These are phyloP conservation scores for Oncorhynchus mykiss DNA, from an alignment of 2,113 vertebrate genomes.

Conservation along the genomic window DNA sequence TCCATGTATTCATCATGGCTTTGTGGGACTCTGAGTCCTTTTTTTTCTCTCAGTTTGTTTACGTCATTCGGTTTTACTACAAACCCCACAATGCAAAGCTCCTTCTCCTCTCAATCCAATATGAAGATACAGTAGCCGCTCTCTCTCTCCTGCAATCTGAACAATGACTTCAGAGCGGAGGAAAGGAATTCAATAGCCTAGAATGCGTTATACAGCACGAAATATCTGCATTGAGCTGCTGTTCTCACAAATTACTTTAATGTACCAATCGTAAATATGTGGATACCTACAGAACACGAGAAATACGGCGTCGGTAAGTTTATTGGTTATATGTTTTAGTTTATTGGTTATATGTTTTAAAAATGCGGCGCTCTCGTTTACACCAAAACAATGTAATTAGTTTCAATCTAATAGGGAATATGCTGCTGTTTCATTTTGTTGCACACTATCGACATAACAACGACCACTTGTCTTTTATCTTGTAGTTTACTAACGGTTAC, in stretches of 20 bases:
- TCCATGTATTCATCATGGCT: background rate
- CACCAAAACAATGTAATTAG: background rate
- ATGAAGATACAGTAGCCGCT: slow-evolving; percentile 45
- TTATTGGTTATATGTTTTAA: slow-evolving; percentile 33
- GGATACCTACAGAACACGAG: slow-evolving; percentile 95
- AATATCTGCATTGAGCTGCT: slow-evolving; percentile 47
- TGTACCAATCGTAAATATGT: slow-evolving; percentile 78
- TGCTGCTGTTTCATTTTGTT: background rate
- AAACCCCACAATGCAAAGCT: slow-evolving; percentile 64
- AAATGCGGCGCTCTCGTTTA: slow-evolving; percentile 32
- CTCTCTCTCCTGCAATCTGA: slow-evolving; percentile 67
- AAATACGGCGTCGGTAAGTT: slow-evolving; percentile 97
- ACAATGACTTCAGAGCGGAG: slow-evolving; percentile 76
- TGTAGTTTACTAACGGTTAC: background rate
- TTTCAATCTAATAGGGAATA: background rate
- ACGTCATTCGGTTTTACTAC: slow-evolving; percentile 54
- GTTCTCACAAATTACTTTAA: slow-evolving; percentile 49
- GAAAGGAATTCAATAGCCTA: slow-evolving; percentile 55
- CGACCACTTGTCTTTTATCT: background rate
- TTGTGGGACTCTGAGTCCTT: slow-evolving; percentile 20
- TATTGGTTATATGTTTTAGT: slow-evolving; percentile 62
- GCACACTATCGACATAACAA: background rate
- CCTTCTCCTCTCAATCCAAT: slow-evolving; percentile 40
- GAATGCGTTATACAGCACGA: slow-evolving; percentile 57
- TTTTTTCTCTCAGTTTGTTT: background rate